Evolutionary conservation across 1,140 invertebrate genomes (phyloP).

Genomic region (Galleria mellonella): DNA sequence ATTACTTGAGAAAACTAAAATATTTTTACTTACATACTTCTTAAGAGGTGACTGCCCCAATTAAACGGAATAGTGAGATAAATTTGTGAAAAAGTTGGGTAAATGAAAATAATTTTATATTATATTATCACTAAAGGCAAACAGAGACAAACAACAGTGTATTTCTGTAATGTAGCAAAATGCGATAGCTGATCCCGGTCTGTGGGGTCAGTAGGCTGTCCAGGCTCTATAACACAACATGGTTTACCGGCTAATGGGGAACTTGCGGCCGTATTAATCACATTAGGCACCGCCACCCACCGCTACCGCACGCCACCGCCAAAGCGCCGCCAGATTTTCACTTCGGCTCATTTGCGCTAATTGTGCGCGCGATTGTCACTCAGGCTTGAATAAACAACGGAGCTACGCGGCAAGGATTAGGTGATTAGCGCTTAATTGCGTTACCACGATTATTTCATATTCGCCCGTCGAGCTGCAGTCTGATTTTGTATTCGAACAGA

Average conservation of each 20-base stretch:
- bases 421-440: conserved; percentile 69
- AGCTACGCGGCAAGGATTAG: conserved; percentile 67
- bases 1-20: background rate
- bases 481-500: conserved; percentile 55
- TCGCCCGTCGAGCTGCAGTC: conserved; percentile 47
- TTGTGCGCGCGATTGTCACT: conserved; percentile 71
- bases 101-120: too few relatives aligned
- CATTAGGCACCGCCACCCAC: conserved; percentile 48
- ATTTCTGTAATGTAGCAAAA: too few relatives aligned
- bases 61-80: too few relatives aligned
- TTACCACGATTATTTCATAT: conserved; percentile 70
- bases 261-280: conserved; percentile 62
- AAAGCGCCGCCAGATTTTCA: conserved; percentile 62
- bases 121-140: too few relatives aligned
- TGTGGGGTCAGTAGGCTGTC: background rate
- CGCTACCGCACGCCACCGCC: conserved; percentile 14
- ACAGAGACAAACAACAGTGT: too few relatives aligned
- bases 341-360: conserved; percentile 72
- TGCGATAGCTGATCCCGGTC: too few relatives aligned
- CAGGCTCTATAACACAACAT: conserved; percentile 4
- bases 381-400: conserved; percentile 72
- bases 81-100: too few relatives aligned
- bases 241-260: conserved; percentile 41
- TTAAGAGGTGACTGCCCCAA: too few relatives aligned
- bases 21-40: background rate